Evolutionary conservation across 2,113 vertebrate genomes (phyloP), one percentile per base, ranked within the genome.

Genomic region (Crocuta crocuta): DNA sequence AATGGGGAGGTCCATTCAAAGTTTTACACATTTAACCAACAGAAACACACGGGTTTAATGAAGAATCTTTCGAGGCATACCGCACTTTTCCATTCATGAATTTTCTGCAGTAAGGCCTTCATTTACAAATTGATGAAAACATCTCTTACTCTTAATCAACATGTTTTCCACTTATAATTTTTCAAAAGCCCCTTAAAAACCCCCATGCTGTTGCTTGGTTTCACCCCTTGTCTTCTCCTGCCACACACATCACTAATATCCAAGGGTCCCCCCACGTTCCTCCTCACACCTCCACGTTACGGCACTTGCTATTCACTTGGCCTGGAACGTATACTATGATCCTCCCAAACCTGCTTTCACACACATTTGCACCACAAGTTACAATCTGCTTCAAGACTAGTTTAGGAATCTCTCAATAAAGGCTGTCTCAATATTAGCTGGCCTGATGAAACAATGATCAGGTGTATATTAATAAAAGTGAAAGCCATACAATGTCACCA

Each of bases 41-140:
- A 84, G 55, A 94, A 93, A 45, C 35, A 45, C 3, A 4, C 50
- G 33, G 0, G 2, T 76, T 71, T 93, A 39, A 24, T 85, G 35
- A 45, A 82, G 33, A 89, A 24, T 61, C 2, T 45, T 94, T 88
- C 13, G 79, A 85, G 74, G 86, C 15, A 89, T 39, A 81, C 8
- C n/a, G 7, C 13, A 82, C 2, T 89, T 55, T 83, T 83, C 16
- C 48, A 43, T 74, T 33, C 79, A 31, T 80, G 10, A 79, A 74
- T 95, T 68, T 93, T 70, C 45, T 58, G 16, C 15, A 45, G 45
- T 28, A 80, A 88, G 58, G 61, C 3, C 4, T 84, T 85, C 71
- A 71, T 53, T 91, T 85, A 80, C 55, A 91, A 95, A 83, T 58
- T 91, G 3, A 26, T 58, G 7, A 81, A 92, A 94, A 82, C 6